Conservation (phyloP, 2,888 invertebrate genomes). For the Sphinx pinastri region DNA sequence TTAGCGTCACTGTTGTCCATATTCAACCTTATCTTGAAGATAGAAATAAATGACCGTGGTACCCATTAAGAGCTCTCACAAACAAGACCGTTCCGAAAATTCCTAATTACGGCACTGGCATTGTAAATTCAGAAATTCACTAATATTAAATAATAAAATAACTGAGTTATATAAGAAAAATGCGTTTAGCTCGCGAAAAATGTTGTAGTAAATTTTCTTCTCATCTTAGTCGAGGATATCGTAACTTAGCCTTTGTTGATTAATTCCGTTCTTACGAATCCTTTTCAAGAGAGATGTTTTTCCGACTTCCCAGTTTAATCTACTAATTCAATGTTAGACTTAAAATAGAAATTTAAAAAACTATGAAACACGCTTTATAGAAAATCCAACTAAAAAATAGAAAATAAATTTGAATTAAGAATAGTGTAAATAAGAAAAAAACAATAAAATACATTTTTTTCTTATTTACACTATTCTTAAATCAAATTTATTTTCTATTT, state of each 20-base stretch:
- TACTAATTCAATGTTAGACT: not conserved
- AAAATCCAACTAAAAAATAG: too few species aligned
- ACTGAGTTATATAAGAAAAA: conserved; percentile 2
- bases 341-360: too few species aligned
- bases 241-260: conserved; percentile 4
- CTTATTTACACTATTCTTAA: too few species aligned
- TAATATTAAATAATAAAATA: conserved; percentile 11
- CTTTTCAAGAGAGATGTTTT: not conserved
- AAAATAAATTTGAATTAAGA: too few species aligned
- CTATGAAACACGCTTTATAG: too few species aligned
- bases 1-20: too few species aligned
- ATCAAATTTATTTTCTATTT: too few species aligned
- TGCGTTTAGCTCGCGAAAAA: not conserved
- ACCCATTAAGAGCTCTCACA: too few species aligned
- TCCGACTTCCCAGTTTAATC: not conserved
- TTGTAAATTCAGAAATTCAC: not conserved
- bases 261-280: conserved; percentile 3
- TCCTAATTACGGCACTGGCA: not conserved
- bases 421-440: too few species aligned
- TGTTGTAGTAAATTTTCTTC: conserved; percentile 4
- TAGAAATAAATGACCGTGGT: too few species aligned
- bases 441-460: too few species aligned
- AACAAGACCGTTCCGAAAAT: not conserved
- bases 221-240: not conserved
- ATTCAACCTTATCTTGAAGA: too few species aligned